phyloP scores from a whole-genome alignment of 2,888 invertebrate genomes.

The Cheilosia soror region DNA sequence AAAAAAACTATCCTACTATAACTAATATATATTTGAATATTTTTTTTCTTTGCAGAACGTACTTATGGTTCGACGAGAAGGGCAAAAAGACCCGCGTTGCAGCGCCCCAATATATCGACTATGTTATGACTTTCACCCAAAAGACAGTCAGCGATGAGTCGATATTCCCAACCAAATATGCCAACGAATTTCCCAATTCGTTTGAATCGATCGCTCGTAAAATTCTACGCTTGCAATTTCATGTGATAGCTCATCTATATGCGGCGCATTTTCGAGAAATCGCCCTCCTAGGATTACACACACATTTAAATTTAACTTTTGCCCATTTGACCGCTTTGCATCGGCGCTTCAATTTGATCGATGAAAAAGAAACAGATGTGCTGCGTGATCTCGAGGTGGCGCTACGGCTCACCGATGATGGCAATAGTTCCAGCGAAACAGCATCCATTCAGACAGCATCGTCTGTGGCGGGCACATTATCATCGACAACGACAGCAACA shows the following conservation, averaged over 20 bases:
- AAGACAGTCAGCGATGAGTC: constrained; percentile 98
- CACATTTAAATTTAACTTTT: constrained; percentile 98
- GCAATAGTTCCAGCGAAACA: constrained; percentile 72
- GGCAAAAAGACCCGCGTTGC: constrained; percentile 98
- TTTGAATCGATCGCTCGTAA: constrained; percentile 98
- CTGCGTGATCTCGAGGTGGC: constrained; percentile 95
- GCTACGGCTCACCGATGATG: constrained; percentile 87
- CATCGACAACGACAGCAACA: constrained; percentile 62
- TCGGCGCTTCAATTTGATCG: constrained; percentile 95
- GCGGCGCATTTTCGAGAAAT: constrained; percentile 98
- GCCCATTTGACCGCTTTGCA: constrained; percentile 95
- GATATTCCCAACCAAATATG: constrained; percentile 99
- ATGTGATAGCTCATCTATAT: constrained; percentile 99
- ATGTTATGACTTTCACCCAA: constrained; percentile 99
- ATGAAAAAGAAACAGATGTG: constrained; percentile 97
- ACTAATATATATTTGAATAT: background rate
- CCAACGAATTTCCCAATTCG: constrained; percentile 96
- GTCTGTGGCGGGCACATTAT: constrained; percentile 76
- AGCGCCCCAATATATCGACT: constrained; percentile 99
- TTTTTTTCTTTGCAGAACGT: constrained; percentile 88
- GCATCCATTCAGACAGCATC: constrained; percentile 73
- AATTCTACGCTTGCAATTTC: constrained; percentile 97
- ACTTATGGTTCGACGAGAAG: constrained; percentile 99
- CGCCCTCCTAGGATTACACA: constrained; percentile 95
- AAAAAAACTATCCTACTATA: background rate